phyloP scores from a whole-genome alignment of 23 tunicate genomes.

The Trididemnum miniatum region DNA sequence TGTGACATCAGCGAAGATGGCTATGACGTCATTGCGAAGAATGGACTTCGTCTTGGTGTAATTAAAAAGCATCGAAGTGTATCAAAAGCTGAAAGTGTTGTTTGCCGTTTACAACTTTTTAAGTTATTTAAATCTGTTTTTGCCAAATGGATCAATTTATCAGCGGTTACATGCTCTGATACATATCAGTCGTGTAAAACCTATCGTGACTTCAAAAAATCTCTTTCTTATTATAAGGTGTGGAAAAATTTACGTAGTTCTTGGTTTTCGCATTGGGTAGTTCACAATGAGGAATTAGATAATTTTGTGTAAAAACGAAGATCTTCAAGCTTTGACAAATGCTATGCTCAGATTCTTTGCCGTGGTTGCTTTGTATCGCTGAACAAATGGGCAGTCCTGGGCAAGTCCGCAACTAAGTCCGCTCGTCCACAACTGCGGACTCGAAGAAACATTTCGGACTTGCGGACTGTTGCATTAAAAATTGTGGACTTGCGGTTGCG shows the following conservation, averaged over 20 bases:
- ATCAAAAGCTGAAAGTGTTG: slow-evolving; percentile 24
- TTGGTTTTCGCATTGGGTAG: background rate
- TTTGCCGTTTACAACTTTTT: slow-evolving; percentile 48
- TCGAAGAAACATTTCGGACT: no score
- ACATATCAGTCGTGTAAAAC: background rate
- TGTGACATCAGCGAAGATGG: slow-evolving; percentile 19
- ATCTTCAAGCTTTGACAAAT: no score
- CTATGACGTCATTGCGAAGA: slow-evolving; percentile 63
- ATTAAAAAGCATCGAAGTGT: slow-evolving; percentile 27
- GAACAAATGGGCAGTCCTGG: no score
- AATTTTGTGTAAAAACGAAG: background rate
- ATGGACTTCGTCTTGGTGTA: slow-evolving; percentile 66
- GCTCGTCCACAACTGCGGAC: no score
- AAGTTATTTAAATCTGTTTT: background rate
- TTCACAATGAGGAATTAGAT: background rate
- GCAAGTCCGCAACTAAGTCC: no score
- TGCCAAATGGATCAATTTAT: background rate
- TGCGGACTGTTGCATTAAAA: no score
- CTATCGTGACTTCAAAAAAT: background rate
- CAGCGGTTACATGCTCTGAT: background rate
- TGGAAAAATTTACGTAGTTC: background rate
- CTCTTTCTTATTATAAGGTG: background rate
- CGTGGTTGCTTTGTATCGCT: no score
- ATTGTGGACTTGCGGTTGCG: no score
- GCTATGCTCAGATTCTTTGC: no score